These are phyloP conservation scores for Manis pentadactyla DNA, from an alignment of 2,797 vertebrate genomes.

Conservation along the genomic window DNA sequence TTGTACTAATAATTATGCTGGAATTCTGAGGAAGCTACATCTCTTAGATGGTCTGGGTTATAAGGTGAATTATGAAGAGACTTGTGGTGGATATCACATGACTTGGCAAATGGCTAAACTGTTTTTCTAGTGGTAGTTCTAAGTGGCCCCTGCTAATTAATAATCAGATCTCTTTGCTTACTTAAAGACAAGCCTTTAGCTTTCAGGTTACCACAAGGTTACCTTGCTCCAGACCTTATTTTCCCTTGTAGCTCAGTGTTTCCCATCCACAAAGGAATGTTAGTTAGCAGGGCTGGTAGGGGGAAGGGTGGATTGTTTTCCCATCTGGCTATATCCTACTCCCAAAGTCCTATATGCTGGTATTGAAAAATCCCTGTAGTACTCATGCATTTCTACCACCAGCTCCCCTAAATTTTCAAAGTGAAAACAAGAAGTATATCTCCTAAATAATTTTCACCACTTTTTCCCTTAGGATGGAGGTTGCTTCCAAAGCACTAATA, in stretches of 20 bases:
- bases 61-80: slow-evolving; percentile 30
- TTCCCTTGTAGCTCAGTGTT: not conserved
- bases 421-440: not conserved
- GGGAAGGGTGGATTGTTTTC: not conserved
- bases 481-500: slow-evolving; percentile 44
- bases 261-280: not conserved
- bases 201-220: not conserved
- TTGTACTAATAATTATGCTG: slow-evolving; percentile 36
- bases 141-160: slow-evolving; percentile 15
- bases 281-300: not conserved
- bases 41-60: slow-evolving; percentile 3
- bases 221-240: not conserved
- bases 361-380: not conserved
- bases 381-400: not conserved
- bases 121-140: slow-evolving; percentile 45
- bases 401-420: not conserved
- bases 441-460: slow-evolving; percentile 15
- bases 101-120: not conserved
- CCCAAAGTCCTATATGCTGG: not conserved
- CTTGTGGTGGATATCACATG: not conserved
- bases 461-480: not conserved
- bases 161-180: slow-evolving; percentile 45
- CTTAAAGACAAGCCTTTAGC: not conserved
- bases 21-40: slow-evolving; percentile 53
- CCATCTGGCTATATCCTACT: not conserved